Evolutionary conservation across 2,113 vertebrate genomes (phyloP), one percentile per base, ranked within the genome.

Genomic region (Paradisaea rubra): DNA sequence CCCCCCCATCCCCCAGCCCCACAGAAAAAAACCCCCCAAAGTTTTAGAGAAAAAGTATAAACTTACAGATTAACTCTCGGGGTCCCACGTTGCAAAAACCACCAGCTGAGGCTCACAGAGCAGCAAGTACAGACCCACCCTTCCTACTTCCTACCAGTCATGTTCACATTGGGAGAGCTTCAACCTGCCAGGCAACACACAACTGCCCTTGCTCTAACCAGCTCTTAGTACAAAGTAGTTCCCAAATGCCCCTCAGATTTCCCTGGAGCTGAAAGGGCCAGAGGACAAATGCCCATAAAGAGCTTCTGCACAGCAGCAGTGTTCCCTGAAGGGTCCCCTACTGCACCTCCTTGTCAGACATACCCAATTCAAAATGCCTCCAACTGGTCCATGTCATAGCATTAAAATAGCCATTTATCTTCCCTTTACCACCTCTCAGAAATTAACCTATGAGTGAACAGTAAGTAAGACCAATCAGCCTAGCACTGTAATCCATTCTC

Each of bases 1-100:
- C 1, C 37, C 37, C 37, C 37, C 37, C 37, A 41, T 12, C 11
- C 0, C 1, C 13, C 0, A 2, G 1, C 18, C 41, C 69, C 3
- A 2, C 13, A 30, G 10, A 8, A 52, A 52, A n/a, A 49, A 13
- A 28, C 13, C 23, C 9, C 44, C 11, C 3, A 0, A 71, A 23
- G 17, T 49, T 63, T 59, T 33, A 72, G 19, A 74, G 30, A 37
- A 69, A 39, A 73, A 44, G 19, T 54, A 21, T 49, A n/a, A 85
- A 49, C 9, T 44, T 45, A 19, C 8, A 35, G 23, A 19, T 16
- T 15, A 59, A 25, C 13, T 72, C 15, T 7, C 3, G 4, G 25
- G 15, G 17, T 64, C n/a, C 53, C 6, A 1, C 0, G 0, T 0
- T 30, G 23, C 25, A 42, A 31, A 21, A 72, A 30, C 23, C 11